Percentiles rank a stretch among this genome's conserved stretches.
Conservation (phyloP, 1,140 invertebrate species). For the Melanaphis sacchari region DNA sequence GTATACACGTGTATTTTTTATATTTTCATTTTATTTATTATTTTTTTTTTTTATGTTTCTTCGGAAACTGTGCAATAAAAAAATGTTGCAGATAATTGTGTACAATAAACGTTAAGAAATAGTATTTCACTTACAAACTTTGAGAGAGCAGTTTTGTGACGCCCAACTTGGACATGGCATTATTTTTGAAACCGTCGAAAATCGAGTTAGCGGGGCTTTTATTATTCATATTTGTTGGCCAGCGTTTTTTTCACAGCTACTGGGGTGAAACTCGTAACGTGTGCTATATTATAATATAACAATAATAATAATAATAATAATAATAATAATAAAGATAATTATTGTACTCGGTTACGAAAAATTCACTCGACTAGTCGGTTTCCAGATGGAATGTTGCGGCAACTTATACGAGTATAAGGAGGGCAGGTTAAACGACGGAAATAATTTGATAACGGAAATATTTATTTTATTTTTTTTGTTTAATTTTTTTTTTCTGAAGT, state of each 20-base stretch:
- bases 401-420: background rate
- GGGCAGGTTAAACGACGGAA: background rate
- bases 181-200: constrained; percentile 76
- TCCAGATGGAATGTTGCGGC: background rate
- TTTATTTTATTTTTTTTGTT: background rate
- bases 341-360: background rate
- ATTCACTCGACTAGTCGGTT: background rate
- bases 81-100: background rate
- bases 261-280: background rate
- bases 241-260: background rate
- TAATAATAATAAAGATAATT: background rate
- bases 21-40: background rate
- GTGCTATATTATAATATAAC: background rate
- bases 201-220: constrained; percentile 62
- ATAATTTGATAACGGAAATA: background rate
- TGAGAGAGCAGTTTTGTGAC: constrained; percentile 76
- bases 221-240: constrained; percentile 33
- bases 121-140: constrained; percentile 66
- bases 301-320: too few species aligned
- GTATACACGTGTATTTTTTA: background rate
- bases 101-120: constrained; percentile 4
- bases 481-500: background rate
- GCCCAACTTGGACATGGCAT: constrained; percentile 74
- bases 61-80: background rate
- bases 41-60: background rate